Percentiles rank a stretch among this genome's conserved stretches.
Conservation (phyloP, 2,888 invertebrate genomes). For the Perizoma affinitatum region DNA sequence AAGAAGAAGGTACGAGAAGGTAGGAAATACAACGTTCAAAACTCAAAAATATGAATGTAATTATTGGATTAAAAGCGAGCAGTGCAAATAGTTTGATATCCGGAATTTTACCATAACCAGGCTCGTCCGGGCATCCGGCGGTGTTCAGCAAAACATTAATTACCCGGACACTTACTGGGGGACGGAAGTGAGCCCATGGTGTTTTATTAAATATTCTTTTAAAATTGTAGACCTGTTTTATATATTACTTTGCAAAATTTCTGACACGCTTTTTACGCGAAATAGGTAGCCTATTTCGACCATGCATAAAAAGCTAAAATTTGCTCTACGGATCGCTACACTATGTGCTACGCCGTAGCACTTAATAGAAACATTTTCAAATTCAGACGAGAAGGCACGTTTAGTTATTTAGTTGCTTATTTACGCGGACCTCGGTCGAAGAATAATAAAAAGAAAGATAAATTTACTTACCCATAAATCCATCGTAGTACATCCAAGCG, state of each 20-base stretch:
- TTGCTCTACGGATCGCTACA: constrained; percentile 2
- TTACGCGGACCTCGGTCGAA: no score
- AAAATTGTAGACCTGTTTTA: constrained; percentile 15
- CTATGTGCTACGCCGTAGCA: constrained; percentile 10
- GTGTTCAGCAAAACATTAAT: constrained; percentile 68
- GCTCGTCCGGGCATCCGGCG: constrained; percentile 56
- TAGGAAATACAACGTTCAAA: no score
- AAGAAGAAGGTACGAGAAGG: background rate
- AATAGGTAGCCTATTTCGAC: no score
- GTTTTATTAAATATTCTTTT: constrained; percentile 14
- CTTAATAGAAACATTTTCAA: background rate
- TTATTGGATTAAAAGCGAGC: constrained; percentile 9
- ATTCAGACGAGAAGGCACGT: background rate
- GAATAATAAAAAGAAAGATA: constrained; percentile 9
- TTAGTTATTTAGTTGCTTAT: no score
- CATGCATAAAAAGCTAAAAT: background rate
- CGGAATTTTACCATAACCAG: constrained; percentile 53
- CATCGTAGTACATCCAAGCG: constrained; percentile 7
- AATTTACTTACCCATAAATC: constrained; percentile 7
- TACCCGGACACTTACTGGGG: constrained; percentile 62
- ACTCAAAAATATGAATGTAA: background rate
- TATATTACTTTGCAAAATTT: background rate
- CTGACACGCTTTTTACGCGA: no score
- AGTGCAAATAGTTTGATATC: constrained; percentile 32
- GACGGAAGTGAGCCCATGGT: constrained; percentile 40